Evolutionary conservation across 2,888 invertebrate genomes (phyloP).

Genomic region (Leucophora obtusa): DNA sequence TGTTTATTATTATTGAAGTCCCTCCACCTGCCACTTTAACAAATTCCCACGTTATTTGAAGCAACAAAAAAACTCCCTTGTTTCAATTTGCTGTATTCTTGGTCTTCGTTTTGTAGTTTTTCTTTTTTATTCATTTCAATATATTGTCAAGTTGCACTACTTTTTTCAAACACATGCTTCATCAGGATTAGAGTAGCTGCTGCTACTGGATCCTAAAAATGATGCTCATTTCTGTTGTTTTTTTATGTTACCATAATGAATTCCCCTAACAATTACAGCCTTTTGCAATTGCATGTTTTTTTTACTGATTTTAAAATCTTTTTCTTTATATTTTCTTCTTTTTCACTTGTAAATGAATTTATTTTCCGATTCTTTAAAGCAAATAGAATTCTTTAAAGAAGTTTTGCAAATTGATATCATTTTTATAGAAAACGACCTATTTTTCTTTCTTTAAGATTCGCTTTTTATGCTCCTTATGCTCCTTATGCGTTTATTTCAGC

Average conservation of each 20-base stretch:
- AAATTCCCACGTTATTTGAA: slow-evolving; percentile 35
- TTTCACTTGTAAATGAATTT: slow-evolving; percentile 21
- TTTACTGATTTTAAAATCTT: background rate
- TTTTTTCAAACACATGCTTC: slow-evolving; percentile 37
- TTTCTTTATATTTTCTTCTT: background rate
- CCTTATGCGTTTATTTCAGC: background rate
- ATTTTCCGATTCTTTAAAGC: slow-evolving; percentile 15
- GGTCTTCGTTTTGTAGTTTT: slow-evolving; percentile 13
- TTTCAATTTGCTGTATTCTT: background rate
- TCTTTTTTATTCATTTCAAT: slow-evolving; percentile 30
- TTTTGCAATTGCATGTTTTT: slow-evolving; percentile 27
- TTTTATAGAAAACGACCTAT: slow-evolving; percentile 30
- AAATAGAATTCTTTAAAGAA: slow-evolving; percentile 10
- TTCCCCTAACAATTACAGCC: slow-evolving; percentile 28
- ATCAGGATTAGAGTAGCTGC: slow-evolving; percentile 30
- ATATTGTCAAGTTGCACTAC: slow-evolving; percentile 24
- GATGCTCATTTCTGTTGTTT: slow-evolving; percentile 28
- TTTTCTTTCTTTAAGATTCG: slow-evolving; percentile 16
- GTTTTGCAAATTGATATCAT: slow-evolving; percentile 34
- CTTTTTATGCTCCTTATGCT: background rate
- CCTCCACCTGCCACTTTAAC: slow-evolving; percentile 41
- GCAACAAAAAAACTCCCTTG: slow-evolving; percentile 11
- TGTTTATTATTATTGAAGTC: background rate
- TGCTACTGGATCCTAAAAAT: slow-evolving; percentile 12
- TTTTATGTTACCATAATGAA: background rate